A percentile compares a stretch with the other conserved stretches of the same genome.
These are phyloP conservation scores for Gortyna flavago DNA, from an alignment of 2,888 invertebrate genomes.

Conservation along the genomic window DNA sequence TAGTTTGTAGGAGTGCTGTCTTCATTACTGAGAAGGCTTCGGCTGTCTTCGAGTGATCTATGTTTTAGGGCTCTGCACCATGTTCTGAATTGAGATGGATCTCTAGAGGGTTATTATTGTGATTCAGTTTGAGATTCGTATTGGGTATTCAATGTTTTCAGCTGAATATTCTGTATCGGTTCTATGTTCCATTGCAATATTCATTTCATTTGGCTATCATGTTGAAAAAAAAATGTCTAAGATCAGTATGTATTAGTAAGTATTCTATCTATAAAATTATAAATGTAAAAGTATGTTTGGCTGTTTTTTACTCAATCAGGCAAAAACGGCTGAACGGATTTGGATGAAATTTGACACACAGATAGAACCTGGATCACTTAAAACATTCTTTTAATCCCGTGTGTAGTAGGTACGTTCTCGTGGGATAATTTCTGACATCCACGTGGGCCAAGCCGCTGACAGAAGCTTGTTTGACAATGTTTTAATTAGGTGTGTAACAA, in stretches of 20 bases:
- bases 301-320: neutral
- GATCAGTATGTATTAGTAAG: too few species aligned
- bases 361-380: neutral
- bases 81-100: conserved; percentile 79
- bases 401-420: neutral
- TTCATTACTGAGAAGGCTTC: conserved; percentile 81
- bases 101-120: conserved; percentile 74
- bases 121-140: conserved; percentile 64
- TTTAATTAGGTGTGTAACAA: neutral
- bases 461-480: neutral
- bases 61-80: conserved; percentile 73
- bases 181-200: neutral
- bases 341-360: neutral
- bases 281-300: too few species aligned
- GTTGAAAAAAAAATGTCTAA: neutral
- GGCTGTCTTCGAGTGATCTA: conserved; percentile 84
- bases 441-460: neutral
- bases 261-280: too few species aligned
- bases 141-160: conserved; percentile 46
- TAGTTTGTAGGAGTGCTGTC: conserved; percentile 87
- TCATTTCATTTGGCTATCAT: neutral
- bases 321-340: neutral
- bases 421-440: neutral
- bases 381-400: too few species aligned
- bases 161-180: neutral